These are phyloP conservation scores for Grus americana DNA, from an alignment of 2,113 vertebrate species.

Conservation along the genomic window DNA sequence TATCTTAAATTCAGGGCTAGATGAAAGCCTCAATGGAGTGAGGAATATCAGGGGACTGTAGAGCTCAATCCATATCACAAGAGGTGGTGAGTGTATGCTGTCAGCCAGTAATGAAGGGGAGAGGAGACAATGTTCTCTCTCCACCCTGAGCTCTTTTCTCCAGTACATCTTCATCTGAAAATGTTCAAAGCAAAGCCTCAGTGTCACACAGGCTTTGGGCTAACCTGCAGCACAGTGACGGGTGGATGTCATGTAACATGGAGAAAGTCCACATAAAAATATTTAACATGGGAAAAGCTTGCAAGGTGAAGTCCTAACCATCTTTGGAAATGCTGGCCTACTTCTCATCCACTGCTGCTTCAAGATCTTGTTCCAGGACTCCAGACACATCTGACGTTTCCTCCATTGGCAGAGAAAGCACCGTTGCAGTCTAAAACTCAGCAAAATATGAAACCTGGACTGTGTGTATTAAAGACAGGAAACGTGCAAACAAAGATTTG, in stretches of 20 bases:
- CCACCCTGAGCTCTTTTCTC: background rate
- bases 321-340: background rate
- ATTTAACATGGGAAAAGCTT: background rate
- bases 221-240: background rate
- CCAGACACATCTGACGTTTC: background rate
- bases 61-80: background rate
- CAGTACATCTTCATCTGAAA: background rate
- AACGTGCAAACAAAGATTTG: background rate
- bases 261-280: background rate
- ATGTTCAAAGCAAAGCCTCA: background rate
- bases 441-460: background rate
- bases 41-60: background rate
- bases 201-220: background rate
- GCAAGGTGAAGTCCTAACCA: background rate
- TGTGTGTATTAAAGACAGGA: background rate
- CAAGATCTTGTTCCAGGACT: background rate
- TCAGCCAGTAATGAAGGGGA: background rate
- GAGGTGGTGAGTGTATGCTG: fast-evolving
- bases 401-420: background rate
- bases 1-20: background rate
- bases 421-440: background rate
- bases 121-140: background rate
- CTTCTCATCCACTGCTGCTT: background rate
- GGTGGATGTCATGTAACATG: background rate
- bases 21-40: background rate